phyloP scores from a whole-genome alignment of 2,888 invertebrate genomes.

The Thereva nobilitata region DNA sequence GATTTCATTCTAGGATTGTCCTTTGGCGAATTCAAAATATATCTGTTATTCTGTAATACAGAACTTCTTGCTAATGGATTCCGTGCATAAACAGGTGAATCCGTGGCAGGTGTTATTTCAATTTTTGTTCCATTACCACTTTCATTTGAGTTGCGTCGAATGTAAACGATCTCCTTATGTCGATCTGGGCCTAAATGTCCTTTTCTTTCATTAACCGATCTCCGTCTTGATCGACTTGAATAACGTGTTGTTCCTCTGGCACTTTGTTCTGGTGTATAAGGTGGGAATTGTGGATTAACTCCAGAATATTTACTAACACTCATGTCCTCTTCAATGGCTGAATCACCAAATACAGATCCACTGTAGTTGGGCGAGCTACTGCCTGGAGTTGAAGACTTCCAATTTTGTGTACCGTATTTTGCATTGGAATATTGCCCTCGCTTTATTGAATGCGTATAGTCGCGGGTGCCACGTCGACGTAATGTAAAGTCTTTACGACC shows the following conservation, averaged over 20 bases:
- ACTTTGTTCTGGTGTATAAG: slow-evolving; percentile 14
- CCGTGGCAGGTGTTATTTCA: slow-evolving; percentile 55
- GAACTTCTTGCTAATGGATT: slow-evolving; percentile 45
- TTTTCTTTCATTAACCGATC: slow-evolving; percentile 26
- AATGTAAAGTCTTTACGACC: slow-evolving; percentile 57
- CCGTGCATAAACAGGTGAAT: slow-evolving; percentile 44
- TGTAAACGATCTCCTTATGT: slow-evolving; percentile 56
- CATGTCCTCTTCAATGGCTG: slow-evolving; percentile 58
- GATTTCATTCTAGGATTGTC: slow-evolving; percentile 42
- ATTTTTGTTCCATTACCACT: slow-evolving; percentile 55
- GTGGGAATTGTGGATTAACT: slow-evolving; percentile 45
- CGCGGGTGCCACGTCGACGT: slow-evolving; percentile 56
- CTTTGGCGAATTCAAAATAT: slow-evolving; percentile 11
- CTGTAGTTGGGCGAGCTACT: slow-evolving; percentile 58
- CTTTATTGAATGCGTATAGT: slow-evolving; percentile 58
- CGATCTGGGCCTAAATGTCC: slow-evolving; percentile 39
- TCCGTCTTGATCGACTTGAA: slow-evolving; percentile 48
- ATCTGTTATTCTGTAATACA: slow-evolving; percentile 8
- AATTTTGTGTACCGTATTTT: slow-evolving; percentile 45
- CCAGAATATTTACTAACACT: slow-evolving; percentile 58
- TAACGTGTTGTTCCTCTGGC: slow-evolving; percentile 51
- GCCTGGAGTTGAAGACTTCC: slow-evolving; percentile 57
- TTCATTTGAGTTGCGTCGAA: slow-evolving; percentile 52
- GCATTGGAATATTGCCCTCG: slow-evolving; percentile 56
- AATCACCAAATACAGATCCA: slow-evolving; percentile 58